Evolutionary conservation across 2,113 vertebrate genomes (phyloP).

Genomic region (Arvicanthis niloticus): DNA sequence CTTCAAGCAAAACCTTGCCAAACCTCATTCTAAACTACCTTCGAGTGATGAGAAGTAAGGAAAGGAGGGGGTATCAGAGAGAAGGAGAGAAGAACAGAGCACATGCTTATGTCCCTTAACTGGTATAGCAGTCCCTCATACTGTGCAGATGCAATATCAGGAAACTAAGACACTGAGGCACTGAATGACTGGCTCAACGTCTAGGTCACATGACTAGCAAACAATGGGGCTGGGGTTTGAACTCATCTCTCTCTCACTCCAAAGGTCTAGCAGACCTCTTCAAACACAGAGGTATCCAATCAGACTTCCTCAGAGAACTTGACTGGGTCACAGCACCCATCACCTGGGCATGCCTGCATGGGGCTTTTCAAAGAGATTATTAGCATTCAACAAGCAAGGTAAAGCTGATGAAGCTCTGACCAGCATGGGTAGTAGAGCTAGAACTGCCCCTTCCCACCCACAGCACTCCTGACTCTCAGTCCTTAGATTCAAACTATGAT

Average conservation of each 20-base stretch:
- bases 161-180: not conserved
- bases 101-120: not conserved
- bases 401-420: not conserved
- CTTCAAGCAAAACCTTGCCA: not conserved
- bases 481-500: not conserved
- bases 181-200: not conserved
- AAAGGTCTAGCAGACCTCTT: not conserved
- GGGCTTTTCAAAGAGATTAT: not conserved
- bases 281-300: not conserved
- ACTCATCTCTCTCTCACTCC: not conserved
- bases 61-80: not conserved
- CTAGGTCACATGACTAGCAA: not conserved
- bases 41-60: not conserved
- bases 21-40: not conserved
- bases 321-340: not conserved
- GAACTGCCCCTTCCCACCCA: not conserved
- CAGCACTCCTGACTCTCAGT: too few relatives aligned
- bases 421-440: not conserved
- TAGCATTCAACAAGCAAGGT: not conserved
- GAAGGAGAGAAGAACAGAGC: not conserved
- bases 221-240: not conserved
- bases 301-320: not conserved
- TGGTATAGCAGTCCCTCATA: not conserved
- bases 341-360: not conserved
- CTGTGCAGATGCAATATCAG: not conserved